These are phyloP conservation scores for Lophius piscatorius DNA, from an alignment of 2,113 vertebrate genomes.

Conservation along the genomic window DNA sequence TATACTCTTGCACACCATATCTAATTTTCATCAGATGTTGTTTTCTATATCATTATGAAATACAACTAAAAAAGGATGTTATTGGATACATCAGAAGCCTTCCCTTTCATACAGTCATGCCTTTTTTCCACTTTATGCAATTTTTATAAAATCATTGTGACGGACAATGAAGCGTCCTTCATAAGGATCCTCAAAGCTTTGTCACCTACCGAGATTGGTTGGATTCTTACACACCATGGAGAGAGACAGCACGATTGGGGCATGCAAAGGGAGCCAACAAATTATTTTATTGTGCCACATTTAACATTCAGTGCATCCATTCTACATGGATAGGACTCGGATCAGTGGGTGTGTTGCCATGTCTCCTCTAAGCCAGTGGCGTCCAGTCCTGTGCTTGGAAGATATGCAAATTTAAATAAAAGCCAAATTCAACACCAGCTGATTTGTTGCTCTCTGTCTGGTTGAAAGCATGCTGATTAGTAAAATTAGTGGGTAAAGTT, in stretches of 20 bases:
- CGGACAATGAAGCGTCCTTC: slow-evolving; percentile 1
- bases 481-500: slow-evolving; percentile 46
- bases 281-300: slow-evolving; percentile 30
- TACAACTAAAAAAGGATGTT: no score
- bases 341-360: slow-evolving; percentile 32
- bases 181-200: slow-evolving; percentile 6
- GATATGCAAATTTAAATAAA: slow-evolving; percentile 26
- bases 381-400: slow-evolving; percentile 43
- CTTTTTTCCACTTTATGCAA: background rate
- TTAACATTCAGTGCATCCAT: slow-evolving; percentile 28
- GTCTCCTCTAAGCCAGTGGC: slow-evolving; percentile 22
- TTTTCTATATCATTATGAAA: no score
- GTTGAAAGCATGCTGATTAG: slow-evolving; percentile 52
- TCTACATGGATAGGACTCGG: slow-evolving; percentile 14
- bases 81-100: background rate
- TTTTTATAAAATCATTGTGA: slow-evolving; percentile 13
- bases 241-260: slow-evolving; percentile 9
- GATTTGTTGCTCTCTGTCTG: slow-evolving; percentile 34
- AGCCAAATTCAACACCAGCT: slow-evolving; percentile 47
- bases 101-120: background rate
- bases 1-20: no score
- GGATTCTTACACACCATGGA: slow-evolving; percentile 17
- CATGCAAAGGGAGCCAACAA: slow-evolving; percentile 1
- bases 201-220: slow-evolving; percentile 2
- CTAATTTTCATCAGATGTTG: no score